A percentile compares a stretch with the other conserved stretches of the same genome.
Conservation (phyloP, 92 coral and sea anemone species). For the Porites divaricata region DNA sequence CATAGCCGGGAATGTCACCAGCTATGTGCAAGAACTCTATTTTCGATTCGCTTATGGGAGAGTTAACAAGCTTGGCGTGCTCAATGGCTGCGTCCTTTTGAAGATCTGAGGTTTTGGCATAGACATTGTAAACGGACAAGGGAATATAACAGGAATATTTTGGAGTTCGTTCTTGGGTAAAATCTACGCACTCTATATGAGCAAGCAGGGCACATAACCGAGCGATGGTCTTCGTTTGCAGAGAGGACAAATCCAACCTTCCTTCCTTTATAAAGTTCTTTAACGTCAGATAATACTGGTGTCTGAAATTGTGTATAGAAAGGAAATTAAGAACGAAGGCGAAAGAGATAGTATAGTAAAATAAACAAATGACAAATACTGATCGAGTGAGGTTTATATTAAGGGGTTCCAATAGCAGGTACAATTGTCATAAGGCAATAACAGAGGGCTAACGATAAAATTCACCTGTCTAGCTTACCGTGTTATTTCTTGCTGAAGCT, state of each 20-base stretch:
- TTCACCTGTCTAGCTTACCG: constrained; percentile 74
- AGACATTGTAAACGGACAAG: constrained; percentile 68
- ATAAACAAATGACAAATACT: constrained; percentile 8
- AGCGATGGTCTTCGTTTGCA: constrained; percentile 90
- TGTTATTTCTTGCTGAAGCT: constrained; percentile 97
- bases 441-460: constrained; percentile 13
- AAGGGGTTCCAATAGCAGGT: constrained; percentile 12
- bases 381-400: constrained; percentile 1
- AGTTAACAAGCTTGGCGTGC: constrained; percentile 79
- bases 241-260: constrained; percentile 84
- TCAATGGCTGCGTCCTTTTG: constrained; percentile 93
- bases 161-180: constrained; percentile 82
- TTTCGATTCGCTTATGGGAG: constrained; percentile 77
- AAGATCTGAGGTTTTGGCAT: constrained; percentile 88
- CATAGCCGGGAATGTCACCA: constrained; percentile 89
- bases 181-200: constrained; percentile 92
- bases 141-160: constrained; percentile 86
- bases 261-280: constrained; percentile 84
- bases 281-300: constrained; percentile 90
- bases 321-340: not conserved
- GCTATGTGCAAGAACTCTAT: constrained; percentile 84
- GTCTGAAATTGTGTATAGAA: constrained; percentile 56
- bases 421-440: constrained; percentile 34
- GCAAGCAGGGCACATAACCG: constrained; percentile 89
- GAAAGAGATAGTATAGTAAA: not conserved